These are phyloP conservation scores for Rana temporaria DNA, from an alignment of 2,113 vertebrate genomes.

Conservation along the genomic window DNA sequence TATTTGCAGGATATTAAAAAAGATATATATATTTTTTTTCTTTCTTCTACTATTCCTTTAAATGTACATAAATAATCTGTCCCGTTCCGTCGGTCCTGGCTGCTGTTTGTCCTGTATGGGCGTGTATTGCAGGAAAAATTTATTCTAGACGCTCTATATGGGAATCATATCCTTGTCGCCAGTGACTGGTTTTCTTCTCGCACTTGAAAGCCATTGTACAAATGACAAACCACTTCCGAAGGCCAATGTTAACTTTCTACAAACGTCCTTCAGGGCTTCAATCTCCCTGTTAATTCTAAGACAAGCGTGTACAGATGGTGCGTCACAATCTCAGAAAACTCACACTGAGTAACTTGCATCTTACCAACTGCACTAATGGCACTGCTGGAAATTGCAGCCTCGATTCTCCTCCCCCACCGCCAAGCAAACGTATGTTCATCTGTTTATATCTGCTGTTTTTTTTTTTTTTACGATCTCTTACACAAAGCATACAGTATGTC, in stretches of 20 bases:
- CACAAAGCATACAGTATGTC: no score
- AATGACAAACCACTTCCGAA: slow-evolving; percentile 15
- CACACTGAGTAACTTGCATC: neutral
- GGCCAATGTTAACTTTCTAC: neutral
- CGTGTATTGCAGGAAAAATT: neutral
- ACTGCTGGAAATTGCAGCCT: neutral
- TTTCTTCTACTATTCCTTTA: no score
- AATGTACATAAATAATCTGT: no score
- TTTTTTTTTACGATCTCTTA: neutral
- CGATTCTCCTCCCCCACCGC: neutral
- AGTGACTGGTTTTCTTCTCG: slow-evolving; percentile 1
- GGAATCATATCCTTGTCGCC: slow-evolving; percentile 26
- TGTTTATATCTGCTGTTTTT: neutral
- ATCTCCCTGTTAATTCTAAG: slow-evolving; percentile 15
- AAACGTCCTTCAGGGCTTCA: slow-evolving; percentile 33
- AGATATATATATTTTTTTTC: no score
- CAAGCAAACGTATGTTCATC: no score
- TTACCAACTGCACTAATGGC: neutral
- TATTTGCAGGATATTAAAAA: no score
- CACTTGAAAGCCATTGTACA: slow-evolving; percentile 29
- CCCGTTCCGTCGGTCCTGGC: neutral
- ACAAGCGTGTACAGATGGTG: slow-evolving; percentile 4
- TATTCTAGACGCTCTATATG: slow-evolving; percentile 26
- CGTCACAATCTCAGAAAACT: slow-evolving; percentile 16
- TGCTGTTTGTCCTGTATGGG: neutral